Base-by-base conservation (phyloP, 2,888 invertebrate genomes). In the Cyclophora punctaria region DNA sequence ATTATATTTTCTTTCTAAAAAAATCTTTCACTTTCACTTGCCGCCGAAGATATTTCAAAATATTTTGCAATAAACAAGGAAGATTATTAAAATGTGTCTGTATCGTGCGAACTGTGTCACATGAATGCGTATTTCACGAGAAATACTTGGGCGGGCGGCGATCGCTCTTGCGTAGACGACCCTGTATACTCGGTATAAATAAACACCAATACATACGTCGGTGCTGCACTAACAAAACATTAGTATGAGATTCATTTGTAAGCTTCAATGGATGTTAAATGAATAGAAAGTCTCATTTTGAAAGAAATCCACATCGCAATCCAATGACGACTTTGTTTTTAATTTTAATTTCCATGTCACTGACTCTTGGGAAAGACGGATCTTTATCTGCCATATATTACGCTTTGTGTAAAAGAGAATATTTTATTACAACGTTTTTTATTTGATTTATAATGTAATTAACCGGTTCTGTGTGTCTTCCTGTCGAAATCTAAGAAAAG, bases 71-170 rank as follows among this genome's bases (percentile, higher is more conserved):
- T 49, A 52, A 50, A 53, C 49, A 34, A 49, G 34, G 37, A 47
- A 5, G 20, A 2, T 5, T 37, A 37, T 37, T 47, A 53, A 20
- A 46, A 60, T 52, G 55, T 20, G 69, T 70, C 76, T 62, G 74
- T 66, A 59, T 71, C 56, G 63, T 50, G 51, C 68, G 72, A 80
- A 72, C 69, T 69, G 63, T 76, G 67, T 72, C 69, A 77, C 68
- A 65, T 65, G 82, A 87, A 82, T 87, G 86, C 82, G 81, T 73
- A 77, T 74, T 67, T 72, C 59, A 66, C 69, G 66, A 71, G 61
- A 66, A 60, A 62, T 56, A 66, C 44, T 67, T 64, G 67, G 74
- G 77, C 73, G 78, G 77, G 78, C 79, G 75, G 73, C 69, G 69
- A 65, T 51, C 58, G 66, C 68, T 67, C 68, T 53, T 67, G 66